Evolutionary conservation across 2,888 invertebrate species (phyloP), one percentile per base, ranked within the genome.

Genomic region (Nymphalis c-album): DNA sequence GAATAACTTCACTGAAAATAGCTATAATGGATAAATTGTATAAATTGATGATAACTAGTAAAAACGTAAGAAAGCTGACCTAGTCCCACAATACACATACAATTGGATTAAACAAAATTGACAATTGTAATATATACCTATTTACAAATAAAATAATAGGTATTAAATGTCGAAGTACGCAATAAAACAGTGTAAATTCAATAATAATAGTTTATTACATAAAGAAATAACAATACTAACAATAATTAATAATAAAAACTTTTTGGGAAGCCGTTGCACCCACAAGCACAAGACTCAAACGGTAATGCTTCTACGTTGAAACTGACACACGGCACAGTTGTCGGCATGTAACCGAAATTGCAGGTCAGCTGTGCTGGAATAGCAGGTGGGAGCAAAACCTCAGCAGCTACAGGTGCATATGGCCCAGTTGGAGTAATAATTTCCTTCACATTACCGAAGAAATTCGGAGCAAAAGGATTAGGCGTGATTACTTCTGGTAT

Each of bases 361-460:
- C 83, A 84, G 1, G 72, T 71, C 47, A 85, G 58, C 47, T 83
- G 82, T 1, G 82, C 82, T 26, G 85, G 85, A n/a, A 85, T 80
- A 7, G 79, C 69, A 1, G 80, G 64, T 0, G 85, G 85, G 40
- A 84, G 76, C 0, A 78, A 16, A 0, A 85, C 74, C 57, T 85
- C 83, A 20, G 80, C 75, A 1, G 76, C 75, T 10, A 77, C 66
- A 0, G 79, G 80, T 0, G 69, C 69, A 18, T 18, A 60, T 20
- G 64, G 60, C 6, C 64, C 65, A 17, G 46, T 50, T 13, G 71
- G 65, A 20, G 60, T 20, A 26, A 64, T 64, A 59, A 70, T n/a
- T 31, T 71, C 67, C 16, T 62, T 64, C 13, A 67, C 13, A 7
- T 35, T 48, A 13, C 60, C 63, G 40, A 18, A 60, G 60, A 13